Percentiles rank a stretch among this genome's conserved stretches.
Evolutionary conservation across 2,888 invertebrate species (phyloP).

Genomic region (Phaedon cochleariae): DNA sequence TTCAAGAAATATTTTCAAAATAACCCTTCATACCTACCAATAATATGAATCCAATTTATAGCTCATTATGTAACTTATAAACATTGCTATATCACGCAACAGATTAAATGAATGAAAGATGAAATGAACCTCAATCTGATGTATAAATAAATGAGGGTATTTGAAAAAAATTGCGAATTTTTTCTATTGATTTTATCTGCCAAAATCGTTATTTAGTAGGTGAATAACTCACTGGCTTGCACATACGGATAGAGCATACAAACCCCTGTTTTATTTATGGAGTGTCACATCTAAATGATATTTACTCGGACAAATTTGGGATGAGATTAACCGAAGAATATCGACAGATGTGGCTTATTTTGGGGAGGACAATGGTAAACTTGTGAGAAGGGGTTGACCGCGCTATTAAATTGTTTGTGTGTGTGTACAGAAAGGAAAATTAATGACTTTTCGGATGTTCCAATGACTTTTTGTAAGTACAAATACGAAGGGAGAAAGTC

Average conservation of each 20-base stretch:
- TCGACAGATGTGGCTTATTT: constrained; percentile 55
- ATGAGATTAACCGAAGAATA: constrained; percentile 42
- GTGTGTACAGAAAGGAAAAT: constrained; percentile 46
- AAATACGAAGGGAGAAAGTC: constrained; percentile 5
- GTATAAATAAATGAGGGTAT: too few species aligned
- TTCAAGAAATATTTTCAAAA: too few species aligned
- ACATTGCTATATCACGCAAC: too few species aligned
- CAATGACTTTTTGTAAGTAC: constrained; percentile 9
- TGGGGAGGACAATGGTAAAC: constrained; percentile 32
- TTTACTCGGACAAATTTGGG: constrained; percentile 36
- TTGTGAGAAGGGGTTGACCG: constrained; percentile 49
- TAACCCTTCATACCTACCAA: too few species aligned
- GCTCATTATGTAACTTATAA: too few species aligned
- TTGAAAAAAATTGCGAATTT: too few species aligned
- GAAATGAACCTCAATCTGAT: too few species aligned
- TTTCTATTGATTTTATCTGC: too few species aligned
- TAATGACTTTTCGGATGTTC: constrained; percentile 42
- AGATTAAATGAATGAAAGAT: too few species aligned
- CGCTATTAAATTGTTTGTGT: constrained; percentile 48
- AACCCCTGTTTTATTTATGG: constrained; percentile 13
- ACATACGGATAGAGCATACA: neutral
- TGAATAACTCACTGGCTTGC: neutral
- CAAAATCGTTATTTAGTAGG: neutral
- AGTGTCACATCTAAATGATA: constrained; percentile 37
- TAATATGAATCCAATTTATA: too few species aligned